Base-by-base conservation (phyloP, 2,797 vertebrate genomes). In the Neosilurus hyrtlii region DNA sequence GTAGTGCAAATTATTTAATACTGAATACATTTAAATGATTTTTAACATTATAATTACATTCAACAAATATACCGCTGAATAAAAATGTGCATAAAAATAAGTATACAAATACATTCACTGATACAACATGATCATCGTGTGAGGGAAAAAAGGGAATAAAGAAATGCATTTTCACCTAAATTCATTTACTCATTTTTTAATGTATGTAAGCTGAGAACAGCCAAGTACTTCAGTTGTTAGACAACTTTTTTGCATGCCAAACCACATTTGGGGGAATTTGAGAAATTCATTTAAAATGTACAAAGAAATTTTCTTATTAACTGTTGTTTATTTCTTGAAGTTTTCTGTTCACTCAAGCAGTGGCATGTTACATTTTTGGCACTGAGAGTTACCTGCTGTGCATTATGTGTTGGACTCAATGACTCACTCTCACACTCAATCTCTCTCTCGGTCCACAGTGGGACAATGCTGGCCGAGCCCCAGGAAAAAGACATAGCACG, bases 401-500 rank as follows among this genome's bases (percentile, higher is more conserved):
- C 26, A 63, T 49, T 12, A 4, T 12, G 18, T 4, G 0, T 43
- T 59, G 4, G 43, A 43, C 43, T 43, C 43, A 43, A 8, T 59
- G 52, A 43, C 51, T 18, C n/a, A 26, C 43, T 51, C 57, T 7
- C 15, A 1, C 12, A 10, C 22, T 20, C 37, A 43, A 43, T 24
- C 49, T 56, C 65, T 82, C 87, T 72, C 78, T 80, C 81, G 49
- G 26, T 92, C 92, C 90, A 49, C 90, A 88, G 89, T 84, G 93
- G 91, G 94, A 97, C 93, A 93, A 97, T 97, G 96, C 95, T 96
- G 95, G 92, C 93, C 93, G 90, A 89, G 92, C 90, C 88, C 91
- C 88, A 87, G 91, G 92, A 93, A 87, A 88, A 91, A 92, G 90
- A 86, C 83, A 91, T 90, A 95, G 91, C 91, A 95, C 88, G 90